A percentile compares a stretch with the other conserved stretches of the same genome.
phyloP scores from a whole-genome alignment of 64 coral and sea anemone genomes.

The Astreopora myriophthalma region DNA sequence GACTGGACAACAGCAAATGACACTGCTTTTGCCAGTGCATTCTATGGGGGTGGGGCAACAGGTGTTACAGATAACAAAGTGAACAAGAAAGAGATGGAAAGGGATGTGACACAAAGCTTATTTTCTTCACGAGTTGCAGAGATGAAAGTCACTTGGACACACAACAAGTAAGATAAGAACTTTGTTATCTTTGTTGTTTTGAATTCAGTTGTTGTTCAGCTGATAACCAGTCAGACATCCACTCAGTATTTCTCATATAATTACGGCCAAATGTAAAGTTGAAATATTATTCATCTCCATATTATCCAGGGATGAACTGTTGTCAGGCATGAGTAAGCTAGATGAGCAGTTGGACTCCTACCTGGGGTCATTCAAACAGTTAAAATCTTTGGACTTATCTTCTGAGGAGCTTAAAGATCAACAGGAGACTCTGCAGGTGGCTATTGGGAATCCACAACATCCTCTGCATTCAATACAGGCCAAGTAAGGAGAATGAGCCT shows the following conservation, averaged over 20 bases:
- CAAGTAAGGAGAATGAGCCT: constrained; percentile 68
- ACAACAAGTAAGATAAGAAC: constrained; percentile 69
- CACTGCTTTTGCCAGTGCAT: constrained; percentile 91
- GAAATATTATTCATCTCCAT: neutral
- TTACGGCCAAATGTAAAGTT: no score
- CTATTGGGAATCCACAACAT: constrained; percentile 80
- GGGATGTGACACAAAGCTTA: constrained; percentile 93
- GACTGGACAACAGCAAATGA: constrained; percentile 97
- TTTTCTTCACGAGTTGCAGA: constrained; percentile 95
- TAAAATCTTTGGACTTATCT: constrained; percentile 72
- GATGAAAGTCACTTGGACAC: constrained; percentile 97
- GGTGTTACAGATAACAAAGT: constrained; percentile 83
- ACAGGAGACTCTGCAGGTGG: constrained; percentile 78
- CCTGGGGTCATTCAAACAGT: constrained; percentile 66
- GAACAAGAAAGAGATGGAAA: constrained; percentile 99
- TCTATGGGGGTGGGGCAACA: constrained; percentile 88
- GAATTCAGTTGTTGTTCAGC: neutral
- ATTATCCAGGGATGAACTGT: constrained; percentile 78
- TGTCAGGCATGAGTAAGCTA: constrained; percentile 62
- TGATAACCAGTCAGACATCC: no score
- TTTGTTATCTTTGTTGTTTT: neutral
- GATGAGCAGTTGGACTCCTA: constrained; percentile 78
- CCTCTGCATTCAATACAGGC: constrained; percentile 90
- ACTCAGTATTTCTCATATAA: no score
- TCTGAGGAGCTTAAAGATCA: constrained; percentile 87